A percentile compares a stretch with the other conserved stretches of the same genome.
phyloP scores from a whole-genome alignment of 2,797 vertebrate species.

The Myiotriccus ornatus region DNA sequence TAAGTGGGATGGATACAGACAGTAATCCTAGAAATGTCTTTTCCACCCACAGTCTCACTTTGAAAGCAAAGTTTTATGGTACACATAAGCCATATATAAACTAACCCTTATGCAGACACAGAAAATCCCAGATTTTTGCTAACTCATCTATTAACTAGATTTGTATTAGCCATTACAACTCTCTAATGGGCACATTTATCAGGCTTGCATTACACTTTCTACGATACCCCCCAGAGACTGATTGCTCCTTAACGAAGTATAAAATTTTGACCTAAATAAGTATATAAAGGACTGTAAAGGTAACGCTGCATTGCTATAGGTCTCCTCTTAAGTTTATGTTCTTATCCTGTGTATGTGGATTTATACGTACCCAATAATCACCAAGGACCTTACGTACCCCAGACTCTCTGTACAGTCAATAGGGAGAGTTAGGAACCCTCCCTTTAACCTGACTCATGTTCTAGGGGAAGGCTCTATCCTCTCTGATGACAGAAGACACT shows the following conservation, averaged over 20 bases:
- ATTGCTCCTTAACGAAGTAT: neutral
- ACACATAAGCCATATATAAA: neutral
- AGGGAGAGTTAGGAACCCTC: neutral
- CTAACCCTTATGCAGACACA: neutral
- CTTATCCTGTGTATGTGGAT: neutral
- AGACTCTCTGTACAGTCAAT: neutral
- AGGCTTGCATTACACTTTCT: neutral
- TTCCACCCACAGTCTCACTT: neutral
- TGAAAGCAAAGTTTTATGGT: neutral
- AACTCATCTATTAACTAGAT: neutral
- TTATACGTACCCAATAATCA: neutral
- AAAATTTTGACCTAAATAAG: neutral
- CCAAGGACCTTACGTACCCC: neutral
- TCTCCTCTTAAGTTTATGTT: neutral
- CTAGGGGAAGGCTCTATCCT: neutral
- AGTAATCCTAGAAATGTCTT: neutral
- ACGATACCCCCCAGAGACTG: neutral
- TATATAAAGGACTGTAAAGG: neutral
- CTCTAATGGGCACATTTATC: neutral
- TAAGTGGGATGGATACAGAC: neutral
- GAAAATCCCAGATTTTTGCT: neutral
- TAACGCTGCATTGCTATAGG: neutral
- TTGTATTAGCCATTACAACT: neutral
- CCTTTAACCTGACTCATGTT: neutral
- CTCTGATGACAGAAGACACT: neutral